phyloP scores from a whole-genome alignment of 2,113 vertebrate species.

The Pontoporia blainvillei region DNA sequence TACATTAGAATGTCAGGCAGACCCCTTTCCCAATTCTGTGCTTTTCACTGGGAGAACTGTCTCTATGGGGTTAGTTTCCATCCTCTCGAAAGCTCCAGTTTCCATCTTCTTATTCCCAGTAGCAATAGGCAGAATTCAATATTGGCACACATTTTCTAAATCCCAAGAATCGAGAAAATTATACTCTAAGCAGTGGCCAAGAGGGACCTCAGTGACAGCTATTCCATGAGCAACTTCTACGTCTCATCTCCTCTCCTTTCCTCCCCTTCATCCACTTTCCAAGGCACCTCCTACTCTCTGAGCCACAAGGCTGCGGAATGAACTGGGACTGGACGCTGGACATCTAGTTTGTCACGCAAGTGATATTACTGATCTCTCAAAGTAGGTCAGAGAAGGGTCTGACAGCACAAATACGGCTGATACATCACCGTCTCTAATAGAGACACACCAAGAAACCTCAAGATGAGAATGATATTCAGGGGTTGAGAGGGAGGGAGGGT shows the following conservation, averaged over 20 bases:
- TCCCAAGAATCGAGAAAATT: not conserved
- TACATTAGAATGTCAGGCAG: not conserved
- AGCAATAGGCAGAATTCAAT: not conserved
- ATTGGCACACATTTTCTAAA: not conserved
- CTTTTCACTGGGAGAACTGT: not conserved
- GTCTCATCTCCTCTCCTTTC: not conserved
- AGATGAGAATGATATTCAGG: fast-evolving
- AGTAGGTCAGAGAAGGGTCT: not conserved
- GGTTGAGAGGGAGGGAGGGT: not conserved
- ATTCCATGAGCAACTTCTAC: not conserved
- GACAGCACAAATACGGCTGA: not conserved
- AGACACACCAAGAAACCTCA: fast-evolving
- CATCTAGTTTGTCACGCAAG: not conserved
- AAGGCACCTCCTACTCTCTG: not conserved
- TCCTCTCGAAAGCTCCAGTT: not conserved
- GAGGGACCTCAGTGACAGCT: not conserved
- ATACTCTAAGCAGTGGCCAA: not conserved
- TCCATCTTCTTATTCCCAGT: not conserved
- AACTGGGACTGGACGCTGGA: not conserved
- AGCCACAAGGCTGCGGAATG: not conserved
- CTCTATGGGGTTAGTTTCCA: not conserved
- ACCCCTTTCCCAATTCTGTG: not conserved
- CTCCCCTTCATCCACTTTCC: too few species aligned
- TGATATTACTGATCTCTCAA: too few species aligned
- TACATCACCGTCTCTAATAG: fast-evolving